Evolutionary conservation across 2,888 invertebrate genomes (phyloP).

Genomic region (Epiblema foenella): DNA sequence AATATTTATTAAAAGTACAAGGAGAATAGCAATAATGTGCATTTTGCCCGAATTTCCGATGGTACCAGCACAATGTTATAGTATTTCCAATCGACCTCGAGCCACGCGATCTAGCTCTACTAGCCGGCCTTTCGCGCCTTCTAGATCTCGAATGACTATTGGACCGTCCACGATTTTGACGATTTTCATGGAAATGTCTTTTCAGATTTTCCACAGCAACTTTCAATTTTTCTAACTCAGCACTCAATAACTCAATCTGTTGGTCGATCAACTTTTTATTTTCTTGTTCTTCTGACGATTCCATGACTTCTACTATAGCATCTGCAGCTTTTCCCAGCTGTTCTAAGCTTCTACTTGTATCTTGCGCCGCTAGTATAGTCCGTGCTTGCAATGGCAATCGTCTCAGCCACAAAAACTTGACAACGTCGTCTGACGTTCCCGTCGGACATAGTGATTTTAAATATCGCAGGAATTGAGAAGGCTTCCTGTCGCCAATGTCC

Average conservation of each 20-base stretch:
- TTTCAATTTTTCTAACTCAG: slow-evolving; percentile 12
- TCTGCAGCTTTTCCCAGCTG: slow-evolving; percentile 13
- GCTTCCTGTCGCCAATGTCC: slow-evolving; percentile 12
- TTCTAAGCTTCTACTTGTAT: slow-evolving; percentile 16
- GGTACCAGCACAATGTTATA: slow-evolving; percentile 25
- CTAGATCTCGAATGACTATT: background rate
- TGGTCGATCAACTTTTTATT: background rate
- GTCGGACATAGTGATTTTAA: background rate
- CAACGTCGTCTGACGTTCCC: background rate
- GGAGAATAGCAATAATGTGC: slow-evolving; percentile 18
- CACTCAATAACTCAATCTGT: slow-evolving; percentile 6
- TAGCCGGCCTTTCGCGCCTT: background rate
- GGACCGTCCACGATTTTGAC: slow-evolving; percentile 4
- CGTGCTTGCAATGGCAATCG: slow-evolving; percentile 8
- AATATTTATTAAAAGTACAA: slow-evolving; percentile 1
- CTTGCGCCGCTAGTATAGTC: slow-evolving; percentile 1
- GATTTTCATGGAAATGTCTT: background rate
- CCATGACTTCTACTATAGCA: slow-evolving; percentile 6
- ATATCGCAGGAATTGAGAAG: slow-evolving; percentile 3
- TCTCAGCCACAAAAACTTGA: slow-evolving; percentile 11
- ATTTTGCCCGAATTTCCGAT: slow-evolving; percentile 3
- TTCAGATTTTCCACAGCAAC: slow-evolving; percentile 1
- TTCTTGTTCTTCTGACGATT: background rate
- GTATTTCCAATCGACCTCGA: background rate
- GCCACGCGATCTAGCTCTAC: background rate